Conservation (phyloP, 1,140 invertebrate species). For the Eupeodes corollae region DNA sequence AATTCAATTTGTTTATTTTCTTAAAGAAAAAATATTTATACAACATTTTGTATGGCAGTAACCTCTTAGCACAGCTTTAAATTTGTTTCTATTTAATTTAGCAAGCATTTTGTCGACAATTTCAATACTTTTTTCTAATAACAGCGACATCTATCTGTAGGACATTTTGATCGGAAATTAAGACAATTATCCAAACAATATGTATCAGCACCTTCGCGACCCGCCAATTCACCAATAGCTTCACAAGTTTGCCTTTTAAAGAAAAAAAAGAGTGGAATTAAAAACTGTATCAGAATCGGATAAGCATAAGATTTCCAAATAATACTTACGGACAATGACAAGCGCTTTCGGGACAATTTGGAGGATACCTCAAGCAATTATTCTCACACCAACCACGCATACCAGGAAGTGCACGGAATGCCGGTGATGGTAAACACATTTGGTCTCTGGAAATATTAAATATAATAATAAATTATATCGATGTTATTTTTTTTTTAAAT, state of each 20-base stretch:
- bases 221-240: conserved; percentile 61
- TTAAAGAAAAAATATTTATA: no score
- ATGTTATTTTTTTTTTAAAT: no score
- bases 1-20: no score
- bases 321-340: conserved; percentile 74
- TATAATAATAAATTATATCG: no score
- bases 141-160: conserved; percentile 58
- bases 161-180: conserved; percentile 58
- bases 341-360: conserved; percentile 61
- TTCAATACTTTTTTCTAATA: conserved; percentile 35
- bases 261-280: conserved; percentile 7
- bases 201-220: conserved; percentile 59
- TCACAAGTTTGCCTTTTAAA: conserved; percentile 60
- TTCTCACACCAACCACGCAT: conserved; percentile 71
- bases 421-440: conserved; percentile 53
- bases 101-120: no score
- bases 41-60: no score
- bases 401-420: conserved; percentile 53
- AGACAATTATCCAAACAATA: conserved; percentile 75
- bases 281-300: no score
- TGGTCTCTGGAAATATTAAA: conserved; percentile 49
- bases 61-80: no score
- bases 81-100: no score
- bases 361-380: conserved; percentile 74
- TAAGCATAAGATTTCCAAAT: no score